phyloP scores from a whole-genome alignment of 64 coral and sea anemone genomes.

The Acropora tenuis region DNA sequence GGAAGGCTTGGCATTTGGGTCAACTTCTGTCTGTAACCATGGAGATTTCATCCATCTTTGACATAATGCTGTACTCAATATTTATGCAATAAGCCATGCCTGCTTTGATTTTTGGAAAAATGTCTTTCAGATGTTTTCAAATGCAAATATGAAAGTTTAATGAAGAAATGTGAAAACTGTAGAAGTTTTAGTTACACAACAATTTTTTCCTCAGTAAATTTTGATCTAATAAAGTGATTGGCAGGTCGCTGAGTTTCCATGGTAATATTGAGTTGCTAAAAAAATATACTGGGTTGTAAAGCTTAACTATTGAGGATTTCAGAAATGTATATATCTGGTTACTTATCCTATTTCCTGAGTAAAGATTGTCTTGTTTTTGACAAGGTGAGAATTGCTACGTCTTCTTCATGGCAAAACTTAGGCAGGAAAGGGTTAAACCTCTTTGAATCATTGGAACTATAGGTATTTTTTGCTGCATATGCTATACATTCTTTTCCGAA shows the following conservation, averaged over 20 bases:
- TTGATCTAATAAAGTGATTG: background rate
- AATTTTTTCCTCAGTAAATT: background rate
- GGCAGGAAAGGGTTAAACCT: background rate
- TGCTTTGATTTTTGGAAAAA: conserved; percentile 3
- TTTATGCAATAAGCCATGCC: conserved; percentile 1
- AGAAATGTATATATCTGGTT: background rate
- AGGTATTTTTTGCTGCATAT: background rate
- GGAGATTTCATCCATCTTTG: background rate
- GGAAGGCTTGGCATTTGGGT: background rate
- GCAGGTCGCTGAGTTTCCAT: background rate
- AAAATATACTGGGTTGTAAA: background rate
- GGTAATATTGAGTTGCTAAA: background rate
- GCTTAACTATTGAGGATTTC: background rate
- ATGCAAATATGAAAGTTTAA: conserved; percentile 4
- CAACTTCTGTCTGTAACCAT: conserved; percentile 14
- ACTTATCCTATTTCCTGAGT: background rate
- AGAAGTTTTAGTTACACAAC: conserved; percentile 10
- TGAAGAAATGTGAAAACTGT: conserved; percentile 11
- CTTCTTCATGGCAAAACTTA: background rate
- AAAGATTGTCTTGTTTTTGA: background rate
- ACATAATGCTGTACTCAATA: conserved; percentile 1
- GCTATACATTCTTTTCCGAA: no score
- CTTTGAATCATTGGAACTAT: background rate
- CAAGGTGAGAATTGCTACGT: background rate
- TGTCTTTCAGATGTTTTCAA: background rate